Percentiles rank a stretch among this genome's conserved stretches.
phyloP scores from a whole-genome alignment of 2,888 invertebrate genomes.

The Pilophorus perplexus region DNA sequence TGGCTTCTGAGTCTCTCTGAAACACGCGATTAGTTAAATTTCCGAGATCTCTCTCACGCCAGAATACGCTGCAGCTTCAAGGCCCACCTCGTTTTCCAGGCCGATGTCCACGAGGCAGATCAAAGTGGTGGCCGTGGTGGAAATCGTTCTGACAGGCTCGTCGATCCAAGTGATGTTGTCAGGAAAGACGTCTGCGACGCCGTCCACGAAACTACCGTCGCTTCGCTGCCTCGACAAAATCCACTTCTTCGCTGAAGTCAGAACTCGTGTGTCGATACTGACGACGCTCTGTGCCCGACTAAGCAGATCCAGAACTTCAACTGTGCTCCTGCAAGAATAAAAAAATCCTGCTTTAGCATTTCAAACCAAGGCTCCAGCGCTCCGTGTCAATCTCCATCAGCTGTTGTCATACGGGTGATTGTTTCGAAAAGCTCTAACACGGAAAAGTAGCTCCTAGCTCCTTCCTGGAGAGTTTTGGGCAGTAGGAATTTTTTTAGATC shows the following conservation, averaged over 20 bases:
- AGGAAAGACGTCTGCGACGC: conserved; percentile 56
- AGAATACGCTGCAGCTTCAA: too few relatives aligned
- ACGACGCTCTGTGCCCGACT: conserved; percentile 62
- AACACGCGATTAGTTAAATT: too few relatives aligned
- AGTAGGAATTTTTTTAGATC: too few relatives aligned
- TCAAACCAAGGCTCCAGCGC: too few relatives aligned
- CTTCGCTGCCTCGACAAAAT: conserved; percentile 60
- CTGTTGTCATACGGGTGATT: not conserved
- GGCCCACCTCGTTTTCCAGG: conserved; percentile 58
- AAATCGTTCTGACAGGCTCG: conserved; percentile 59
- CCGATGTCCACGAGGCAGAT: conserved; percentile 62
- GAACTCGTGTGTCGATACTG: conserved; percentile 61
- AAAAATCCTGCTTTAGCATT: too few relatives aligned
- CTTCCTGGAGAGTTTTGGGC: too few relatives aligned
- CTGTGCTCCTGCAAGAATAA: conserved; percentile 56
- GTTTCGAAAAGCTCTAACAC: too few relatives aligned
- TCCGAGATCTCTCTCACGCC: too few relatives aligned
- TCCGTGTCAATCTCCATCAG: too few relatives aligned
- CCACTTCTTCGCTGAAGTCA: conserved; percentile 62
- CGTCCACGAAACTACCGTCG: conserved; percentile 62
- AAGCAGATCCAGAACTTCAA: conserved; percentile 61
- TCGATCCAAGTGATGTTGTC: conserved; percentile 44
- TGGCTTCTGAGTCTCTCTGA: conserved; percentile 57
- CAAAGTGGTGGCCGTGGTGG: conserved; percentile 64
- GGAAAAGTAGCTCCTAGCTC: not conserved